Conservation (phyloP, 1,140 invertebrate genomes). For the Zaprionus vittiger region DNA sequence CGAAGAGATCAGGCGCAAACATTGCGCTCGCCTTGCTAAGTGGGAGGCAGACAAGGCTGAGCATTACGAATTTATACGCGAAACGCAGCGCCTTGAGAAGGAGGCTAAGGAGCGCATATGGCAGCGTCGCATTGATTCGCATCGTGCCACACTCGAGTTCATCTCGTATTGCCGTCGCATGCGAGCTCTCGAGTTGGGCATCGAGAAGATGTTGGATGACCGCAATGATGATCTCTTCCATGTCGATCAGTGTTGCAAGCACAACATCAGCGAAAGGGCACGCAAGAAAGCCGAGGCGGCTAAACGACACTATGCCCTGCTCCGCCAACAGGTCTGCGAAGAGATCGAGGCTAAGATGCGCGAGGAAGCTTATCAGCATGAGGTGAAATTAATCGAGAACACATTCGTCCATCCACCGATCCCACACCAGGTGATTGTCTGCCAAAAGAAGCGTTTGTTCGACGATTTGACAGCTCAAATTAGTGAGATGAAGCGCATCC, state of each 20-base stretch:
- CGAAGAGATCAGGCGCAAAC: constrained; percentile 51
- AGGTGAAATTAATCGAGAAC: constrained; percentile 74
- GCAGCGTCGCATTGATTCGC: constrained; percentile 46
- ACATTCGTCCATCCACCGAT: constrained; percentile 67
- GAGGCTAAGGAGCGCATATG: constrained; percentile 45
- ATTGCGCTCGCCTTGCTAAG: constrained; percentile 32
- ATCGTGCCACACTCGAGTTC: constrained; percentile 68
- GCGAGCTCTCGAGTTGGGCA: constrained; percentile 66
- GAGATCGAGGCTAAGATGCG: constrained; percentile 62
- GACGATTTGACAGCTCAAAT: constrained; percentile 68
- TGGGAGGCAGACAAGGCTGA: constrained; percentile 52
- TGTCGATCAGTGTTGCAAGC: constrained; percentile 72
- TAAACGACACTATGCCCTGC: constrained; percentile 50
- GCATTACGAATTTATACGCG: constrained; percentile 56
- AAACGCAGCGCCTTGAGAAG: constrained; percentile 58
- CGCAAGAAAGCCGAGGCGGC: constrained; percentile 56
- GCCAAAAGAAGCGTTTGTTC: constrained; percentile 42
- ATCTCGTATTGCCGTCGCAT: constrained; percentile 63
- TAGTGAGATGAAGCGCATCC: constrained; percentile 66
- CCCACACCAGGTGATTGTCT: constrained; percentile 48
- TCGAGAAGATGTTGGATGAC: constrained; percentile 66
- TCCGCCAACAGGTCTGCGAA: constrained; percentile 70
- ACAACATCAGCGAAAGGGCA: constrained; percentile 45
- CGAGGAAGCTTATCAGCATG: constrained; percentile 54
- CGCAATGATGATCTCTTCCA: constrained; percentile 69